Evolutionary conservation across 2,888 invertebrate genomes (phyloP).

Genomic region (Hyposoter didymator): DNA sequence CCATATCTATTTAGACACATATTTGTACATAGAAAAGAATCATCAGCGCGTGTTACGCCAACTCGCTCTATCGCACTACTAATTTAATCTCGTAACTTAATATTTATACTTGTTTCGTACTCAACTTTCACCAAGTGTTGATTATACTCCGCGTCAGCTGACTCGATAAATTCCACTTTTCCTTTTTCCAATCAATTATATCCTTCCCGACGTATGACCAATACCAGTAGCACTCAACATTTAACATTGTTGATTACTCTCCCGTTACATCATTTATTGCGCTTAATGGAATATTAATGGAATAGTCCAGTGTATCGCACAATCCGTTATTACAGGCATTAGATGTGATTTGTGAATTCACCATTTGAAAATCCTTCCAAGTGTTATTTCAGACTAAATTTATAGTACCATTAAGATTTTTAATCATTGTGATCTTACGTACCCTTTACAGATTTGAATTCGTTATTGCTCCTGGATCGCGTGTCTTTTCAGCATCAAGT

Average conservation of each 20-base stretch:
- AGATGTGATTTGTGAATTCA: neutral
- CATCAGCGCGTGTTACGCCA: constrained; percentile 63
- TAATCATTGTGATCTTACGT: neutral
- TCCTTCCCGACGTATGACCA: neutral
- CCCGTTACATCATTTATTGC: constrained; percentile 11
- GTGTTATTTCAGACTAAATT: neutral
- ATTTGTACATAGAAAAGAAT: constrained; percentile 38
- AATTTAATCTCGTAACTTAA: constrained; percentile 42
- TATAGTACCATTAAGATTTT: neutral
- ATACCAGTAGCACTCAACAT: neutral
- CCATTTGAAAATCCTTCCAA: neutral
- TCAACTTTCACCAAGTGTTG: constrained; percentile 20
- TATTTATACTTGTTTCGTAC: constrained; percentile 24
- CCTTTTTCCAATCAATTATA: constrained; percentile 18
- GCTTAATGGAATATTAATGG: constrained; percentile 38
- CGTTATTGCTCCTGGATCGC: neutral
- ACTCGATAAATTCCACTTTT: constrained; percentile 30
- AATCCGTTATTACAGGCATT: neutral
- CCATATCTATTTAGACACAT: neutral
- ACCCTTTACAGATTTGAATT: neutral
- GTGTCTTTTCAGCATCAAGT: neutral
- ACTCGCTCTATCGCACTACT: constrained; percentile 42
- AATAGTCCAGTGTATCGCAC: constrained; percentile 2
- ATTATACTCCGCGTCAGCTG: neutral
- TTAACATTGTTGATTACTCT: neutral